Conservation (phyloP, 1,140 invertebrate genomes). For the Eciton burchellii region DNA sequence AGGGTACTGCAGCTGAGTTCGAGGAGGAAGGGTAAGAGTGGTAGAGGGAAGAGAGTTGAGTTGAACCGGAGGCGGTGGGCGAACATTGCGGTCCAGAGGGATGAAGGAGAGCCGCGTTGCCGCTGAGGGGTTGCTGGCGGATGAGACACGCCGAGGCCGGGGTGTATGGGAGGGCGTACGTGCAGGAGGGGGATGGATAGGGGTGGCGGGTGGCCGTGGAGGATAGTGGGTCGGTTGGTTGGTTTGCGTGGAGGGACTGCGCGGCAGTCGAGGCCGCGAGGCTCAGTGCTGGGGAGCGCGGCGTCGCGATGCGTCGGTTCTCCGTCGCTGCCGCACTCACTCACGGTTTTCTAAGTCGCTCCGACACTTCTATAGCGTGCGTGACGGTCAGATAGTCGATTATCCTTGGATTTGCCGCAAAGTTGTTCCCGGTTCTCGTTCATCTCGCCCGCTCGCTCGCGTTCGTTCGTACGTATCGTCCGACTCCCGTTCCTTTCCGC, state of each 20-base stretch:
- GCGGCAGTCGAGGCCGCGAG: conserved; percentile 82
- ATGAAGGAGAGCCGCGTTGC: conserved; percentile 67
- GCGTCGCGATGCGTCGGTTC: conserved; percentile 83
- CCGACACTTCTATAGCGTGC: conserved; percentile 56
- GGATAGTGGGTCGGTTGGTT: conserved; percentile 78
- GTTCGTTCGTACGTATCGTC: background rate
- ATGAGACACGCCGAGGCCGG: conserved; percentile 50
- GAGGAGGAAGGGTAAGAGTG: conserved; percentile 51
- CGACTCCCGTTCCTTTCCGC: background rate
- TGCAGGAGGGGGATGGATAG: conserved; percentile 62
- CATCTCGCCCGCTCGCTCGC: background rate
- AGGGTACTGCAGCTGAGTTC: conserved; percentile 37
- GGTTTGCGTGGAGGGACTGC: conserved; percentile 83
- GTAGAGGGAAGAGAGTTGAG: conserved; percentile 34
- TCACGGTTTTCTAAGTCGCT: conserved; percentile 67
- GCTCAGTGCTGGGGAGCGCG: conserved; percentile 83
- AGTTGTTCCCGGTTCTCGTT: background rate
- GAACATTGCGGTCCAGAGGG: conserved; percentile 81
- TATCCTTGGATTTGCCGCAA: conserved; percentile 1
- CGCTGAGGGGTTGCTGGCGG: conserved; percentile 64
- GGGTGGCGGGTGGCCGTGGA: conserved; percentile 71
- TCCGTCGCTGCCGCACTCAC: conserved; percentile 77
- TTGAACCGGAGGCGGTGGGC: conserved; percentile 70
- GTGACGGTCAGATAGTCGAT: conserved; percentile 36
- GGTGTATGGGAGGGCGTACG: conserved; percentile 66